These are phyloP conservation scores for Theocolax elegans DNA, from an alignment of 1,140 invertebrate species.

Conservation along the genomic window DNA sequence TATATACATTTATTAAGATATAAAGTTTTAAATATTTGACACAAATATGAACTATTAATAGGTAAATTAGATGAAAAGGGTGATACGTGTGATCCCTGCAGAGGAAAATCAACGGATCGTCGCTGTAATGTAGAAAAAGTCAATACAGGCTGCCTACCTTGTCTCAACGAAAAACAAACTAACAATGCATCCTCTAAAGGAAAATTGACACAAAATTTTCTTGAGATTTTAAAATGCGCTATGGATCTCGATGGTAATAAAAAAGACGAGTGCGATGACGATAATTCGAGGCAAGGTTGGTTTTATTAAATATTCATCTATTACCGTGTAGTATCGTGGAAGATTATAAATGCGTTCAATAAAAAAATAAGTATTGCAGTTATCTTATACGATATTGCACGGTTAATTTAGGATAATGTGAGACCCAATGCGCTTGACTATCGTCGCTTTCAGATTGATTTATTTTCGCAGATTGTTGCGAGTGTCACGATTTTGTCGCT, in stretches of 20 bases:
- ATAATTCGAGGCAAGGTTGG: neutral
- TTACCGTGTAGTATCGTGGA: neutral
- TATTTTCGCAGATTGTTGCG: slow-evolving; percentile 4
- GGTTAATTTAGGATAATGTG: neutral
- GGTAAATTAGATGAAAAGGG: neutral
- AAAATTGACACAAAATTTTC: slow-evolving; percentile 17
- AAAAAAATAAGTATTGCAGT: neutral
- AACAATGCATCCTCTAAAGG: neutral
- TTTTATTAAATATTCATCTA: neutral
- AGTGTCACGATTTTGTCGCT: neutral
- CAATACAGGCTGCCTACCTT: neutral
- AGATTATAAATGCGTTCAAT: neutral
- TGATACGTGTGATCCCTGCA: neutral
- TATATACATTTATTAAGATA: no score
- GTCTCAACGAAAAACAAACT: neutral
- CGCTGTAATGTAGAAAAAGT: neutral
- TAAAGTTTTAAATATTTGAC: no score
- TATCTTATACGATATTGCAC: neutral
- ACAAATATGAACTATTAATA: no score
- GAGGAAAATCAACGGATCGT: neutral
- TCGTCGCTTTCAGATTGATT: slow-evolving; percentile 25
- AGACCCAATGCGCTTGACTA: neutral
- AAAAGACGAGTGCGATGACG: neutral
- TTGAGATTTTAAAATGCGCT: slow-evolving; percentile 30
- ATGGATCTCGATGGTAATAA: slow-evolving; percentile 21